Percentiles rank a stretch among this genome's conserved stretches.
Evolutionary conservation across 2,888 invertebrate species (phyloP).

Genomic region (Xanthia icteritia): DNA sequence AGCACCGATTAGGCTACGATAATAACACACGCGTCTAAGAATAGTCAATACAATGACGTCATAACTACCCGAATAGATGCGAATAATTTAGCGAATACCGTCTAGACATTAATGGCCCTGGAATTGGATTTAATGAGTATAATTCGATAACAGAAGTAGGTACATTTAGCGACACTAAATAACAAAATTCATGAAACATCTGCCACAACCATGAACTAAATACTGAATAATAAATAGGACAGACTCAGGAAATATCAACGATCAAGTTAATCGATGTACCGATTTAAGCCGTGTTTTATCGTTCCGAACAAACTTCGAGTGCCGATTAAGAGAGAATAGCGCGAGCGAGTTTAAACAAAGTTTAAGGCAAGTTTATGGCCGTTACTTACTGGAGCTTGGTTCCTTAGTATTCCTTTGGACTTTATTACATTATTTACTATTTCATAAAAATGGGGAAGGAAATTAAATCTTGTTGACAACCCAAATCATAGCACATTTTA

Average conservation of each 20-base stretch:
- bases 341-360: conserved; percentile 61
- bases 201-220: conserved; percentile 28
- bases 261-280: conserved; percentile 59
- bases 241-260: conserved; percentile 51
- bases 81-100: conserved; percentile 67
- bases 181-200: conserved; percentile 25
- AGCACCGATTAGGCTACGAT: conserved; percentile 44
- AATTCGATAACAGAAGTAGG: conserved; percentile 53
- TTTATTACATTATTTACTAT: conserved; percentile 42
- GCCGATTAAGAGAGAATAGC: conserved; percentile 64
- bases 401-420: conserved; percentile 24
- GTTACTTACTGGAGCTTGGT: conserved; percentile 36
- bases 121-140: conserved; percentile 60
- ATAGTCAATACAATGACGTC: conserved; percentile 64
- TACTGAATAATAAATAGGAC: conserved; percentile 54
- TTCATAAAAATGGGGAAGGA: conserved; percentile 15
- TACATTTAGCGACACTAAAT: conserved; percentile 35
- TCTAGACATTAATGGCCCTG: conserved; percentile 71
- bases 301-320: conserved; percentile 58
- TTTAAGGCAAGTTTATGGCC: conserved; percentile 56
- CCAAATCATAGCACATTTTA: neutral
- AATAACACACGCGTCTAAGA: conserved; percentile 49
- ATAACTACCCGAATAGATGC: conserved; percentile 58
- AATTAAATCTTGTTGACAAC: neutral
- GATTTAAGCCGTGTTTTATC: conserved; percentile 64